Evolutionary conservation across 2,797 vertebrate species (phyloP).

Genomic region (Pseudochirops cupreus): DNA sequence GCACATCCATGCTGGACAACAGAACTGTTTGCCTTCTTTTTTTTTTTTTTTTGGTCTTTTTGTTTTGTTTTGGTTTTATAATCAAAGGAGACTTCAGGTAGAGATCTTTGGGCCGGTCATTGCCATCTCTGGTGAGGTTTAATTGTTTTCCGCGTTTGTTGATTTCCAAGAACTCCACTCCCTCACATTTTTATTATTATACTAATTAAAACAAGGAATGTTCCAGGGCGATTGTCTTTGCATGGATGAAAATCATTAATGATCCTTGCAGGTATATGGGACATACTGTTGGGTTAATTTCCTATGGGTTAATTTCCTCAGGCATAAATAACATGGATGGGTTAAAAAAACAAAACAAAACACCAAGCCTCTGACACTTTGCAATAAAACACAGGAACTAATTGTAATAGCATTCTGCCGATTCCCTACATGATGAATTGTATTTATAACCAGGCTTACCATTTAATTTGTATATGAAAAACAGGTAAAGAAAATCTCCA

Average conservation of each 20-base stretch:
- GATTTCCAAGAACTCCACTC: constrained; percentile 33
- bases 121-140: constrained; percentile 49
- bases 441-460: constrained; percentile 21
- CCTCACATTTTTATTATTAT: constrained; percentile 70
- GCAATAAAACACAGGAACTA: constrained; percentile 60
- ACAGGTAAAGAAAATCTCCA: constrained; percentile 54
- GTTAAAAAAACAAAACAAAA: constrained; percentile 73
- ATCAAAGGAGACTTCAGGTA: not conserved
- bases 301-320: constrained; percentile 77
- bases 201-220: constrained; percentile 79
- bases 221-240: constrained; percentile 78
- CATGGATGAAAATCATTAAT: constrained; percentile 74
- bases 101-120: not conserved
- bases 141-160: constrained; percentile 31
- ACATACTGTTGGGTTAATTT: constrained; percentile 82
- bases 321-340: constrained; percentile 71
- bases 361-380: constrained; percentile 71
- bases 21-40: not conserved
- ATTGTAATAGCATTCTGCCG: constrained; percentile 48
- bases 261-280: constrained; percentile 74
- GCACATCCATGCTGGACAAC: constrained; percentile 53
- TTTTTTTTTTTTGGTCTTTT: constrained; percentile 42
- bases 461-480: constrained; percentile 56
- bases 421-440: constrained; percentile 60
- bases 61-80: not conserved